Conservation (phyloP, 2,113 vertebrate species). For the Serranochromis macrocephalus region DNA sequence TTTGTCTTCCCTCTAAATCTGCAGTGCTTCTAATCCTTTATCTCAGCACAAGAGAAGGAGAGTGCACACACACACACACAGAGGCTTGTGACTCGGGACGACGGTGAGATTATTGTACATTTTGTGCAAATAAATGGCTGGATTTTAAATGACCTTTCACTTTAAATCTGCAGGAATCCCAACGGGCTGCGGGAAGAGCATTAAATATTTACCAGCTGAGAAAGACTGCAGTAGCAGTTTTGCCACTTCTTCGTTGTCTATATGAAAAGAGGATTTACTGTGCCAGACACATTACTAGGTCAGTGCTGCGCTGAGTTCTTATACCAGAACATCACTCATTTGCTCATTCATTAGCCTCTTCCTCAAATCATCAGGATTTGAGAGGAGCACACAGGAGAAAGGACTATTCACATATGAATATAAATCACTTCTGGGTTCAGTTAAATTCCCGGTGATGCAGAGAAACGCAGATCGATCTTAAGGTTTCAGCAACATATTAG, state of each 20-base stretch:
- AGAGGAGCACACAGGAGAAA: neutral
- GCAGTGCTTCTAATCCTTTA: neutral
- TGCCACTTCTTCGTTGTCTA: neutral
- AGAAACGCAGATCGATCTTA: neutral
- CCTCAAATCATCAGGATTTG: neutral
- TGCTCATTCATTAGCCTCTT: neutral
- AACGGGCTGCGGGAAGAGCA: neutral
- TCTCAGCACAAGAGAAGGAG: neutral
- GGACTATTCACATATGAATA: neutral
- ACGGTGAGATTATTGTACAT: neutral
- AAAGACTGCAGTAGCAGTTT: constrained; percentile 3
- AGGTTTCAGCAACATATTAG: neutral
- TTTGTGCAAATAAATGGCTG: neutral
- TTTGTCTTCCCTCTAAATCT: neutral
- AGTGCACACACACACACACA: neutral
- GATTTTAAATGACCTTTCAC: neutral
- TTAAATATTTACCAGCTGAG: constrained; percentile 39
- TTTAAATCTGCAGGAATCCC: neutral
- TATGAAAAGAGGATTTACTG: neutral
- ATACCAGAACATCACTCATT: neutral
- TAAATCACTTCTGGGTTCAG: neutral
- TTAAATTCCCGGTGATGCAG: neutral
- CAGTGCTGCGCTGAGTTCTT: neutral
- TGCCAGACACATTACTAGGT: neutral
- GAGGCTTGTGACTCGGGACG: neutral